Base-by-base conservation (phyloP, 2,888 invertebrate species). In the Smittia aterrima region DNA sequence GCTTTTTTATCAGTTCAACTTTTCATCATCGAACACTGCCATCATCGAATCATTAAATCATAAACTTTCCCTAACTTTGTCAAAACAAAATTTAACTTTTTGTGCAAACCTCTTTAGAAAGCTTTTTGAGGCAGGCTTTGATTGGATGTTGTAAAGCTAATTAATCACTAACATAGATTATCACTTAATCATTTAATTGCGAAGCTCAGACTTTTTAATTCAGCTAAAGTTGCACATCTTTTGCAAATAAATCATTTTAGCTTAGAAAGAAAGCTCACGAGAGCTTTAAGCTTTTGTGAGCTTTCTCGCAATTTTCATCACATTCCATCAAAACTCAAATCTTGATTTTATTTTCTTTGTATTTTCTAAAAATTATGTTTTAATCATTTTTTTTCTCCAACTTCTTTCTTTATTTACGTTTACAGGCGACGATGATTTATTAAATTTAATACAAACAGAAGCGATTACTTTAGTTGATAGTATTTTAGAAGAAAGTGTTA, bases 401-500 rank as follows among this genome's bases (percentile, higher is more conserved):
- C 32, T 32, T 38, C 13, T 20, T 72, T 41, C 27, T 40, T 24
- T 20, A 27, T 25, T 62, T 72, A 72, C 58, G 72, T 72, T 72
- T 72, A 16, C 72, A 72, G 72, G 72, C 72, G 72, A 72, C 72
- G 62, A 72, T 72, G 58, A 58, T 72, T 72, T 72, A 62, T 38
- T 62, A 72, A 72, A 58, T 72, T 70, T 70, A 54, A 72, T 72
- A 62, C 72, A 72, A 72, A 72, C 24, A 76, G 83, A 83, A 78
- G 83, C 83, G 74, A 79, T 79, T 74, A 78, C 79, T 76, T 79
- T 83, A 78, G 80, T 83, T 76, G 82, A 83, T 78, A 79, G 80
- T 76, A 79, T 83, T 3, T 79, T 83, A 76, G 82, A 82, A 78
- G 81, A 83, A 77, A 82, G 82, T 76, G 77, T 83, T 75, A 78